A percentile compares a stretch with the other conserved stretches of the same genome.
phyloP scores from a whole-genome alignment of 2,888 invertebrate species.

The Caenorhabditis japonica region DNA sequence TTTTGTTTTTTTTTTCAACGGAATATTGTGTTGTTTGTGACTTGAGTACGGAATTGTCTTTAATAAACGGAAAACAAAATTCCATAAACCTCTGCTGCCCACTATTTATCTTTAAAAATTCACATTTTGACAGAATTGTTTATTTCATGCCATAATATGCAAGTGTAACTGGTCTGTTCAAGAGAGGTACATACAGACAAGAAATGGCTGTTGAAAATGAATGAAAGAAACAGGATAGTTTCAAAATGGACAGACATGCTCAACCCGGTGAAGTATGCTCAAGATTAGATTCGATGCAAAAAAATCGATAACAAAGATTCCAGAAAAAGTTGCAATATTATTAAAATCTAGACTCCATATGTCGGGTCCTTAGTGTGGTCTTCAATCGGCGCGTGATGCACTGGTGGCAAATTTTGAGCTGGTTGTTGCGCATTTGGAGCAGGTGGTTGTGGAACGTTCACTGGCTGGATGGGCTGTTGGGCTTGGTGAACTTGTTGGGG shows the following conservation, averaged over 20 bases:
- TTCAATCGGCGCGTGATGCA: slow-evolving; percentile 57
- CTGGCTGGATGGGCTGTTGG: slow-evolving; percentile 46
- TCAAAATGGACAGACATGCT: slow-evolving; percentile 1
- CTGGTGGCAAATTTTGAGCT: slow-evolving; percentile 34
- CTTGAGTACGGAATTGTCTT: no score
- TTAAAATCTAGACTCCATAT: slow-evolving; percentile 58
- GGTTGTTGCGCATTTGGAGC: slow-evolving; percentile 33
- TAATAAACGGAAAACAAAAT: no score
- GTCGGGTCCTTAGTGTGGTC: slow-evolving; percentile 63
- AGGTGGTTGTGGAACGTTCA: slow-evolving; percentile 28
- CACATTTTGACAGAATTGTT: no score
- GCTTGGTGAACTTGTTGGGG: slow-evolving; percentile 39
- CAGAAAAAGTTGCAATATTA: not conserved
- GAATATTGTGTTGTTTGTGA: no score
- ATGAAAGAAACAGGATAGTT: not conserved
- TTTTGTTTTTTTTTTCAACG: no score
- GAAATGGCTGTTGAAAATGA: slow-evolving; percentile 28
- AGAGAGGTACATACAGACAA: slow-evolving; percentile 29
- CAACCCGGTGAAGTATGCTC: slow-evolving; percentile 21
- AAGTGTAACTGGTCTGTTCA: slow-evolving; percentile 5
- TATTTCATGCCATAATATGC: slow-evolving; percentile 31
- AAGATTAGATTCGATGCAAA: not conserved
- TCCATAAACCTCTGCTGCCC: no score
- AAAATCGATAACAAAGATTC: not conserved
- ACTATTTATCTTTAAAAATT: no score